Percentiles rank a stretch among this genome's conserved stretches.
Evolutionary conservation across 2,113 vertebrate species (phyloP).

Genomic region (Protobothrops mucrosquamatus): DNA sequence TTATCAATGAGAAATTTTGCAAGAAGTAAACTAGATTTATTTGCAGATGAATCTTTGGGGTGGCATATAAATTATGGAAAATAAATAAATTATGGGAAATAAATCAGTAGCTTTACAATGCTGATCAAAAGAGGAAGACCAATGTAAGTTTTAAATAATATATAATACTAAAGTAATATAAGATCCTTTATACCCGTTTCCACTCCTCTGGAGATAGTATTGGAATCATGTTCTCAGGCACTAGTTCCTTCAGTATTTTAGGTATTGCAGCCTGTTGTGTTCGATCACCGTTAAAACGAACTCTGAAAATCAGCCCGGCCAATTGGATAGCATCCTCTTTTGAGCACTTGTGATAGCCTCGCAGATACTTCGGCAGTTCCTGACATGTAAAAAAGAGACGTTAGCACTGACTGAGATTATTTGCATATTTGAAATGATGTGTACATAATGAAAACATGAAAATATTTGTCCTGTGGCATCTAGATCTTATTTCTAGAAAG

Average conservation of each 20-base stretch:
- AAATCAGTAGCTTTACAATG: neutral
- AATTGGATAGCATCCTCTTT: slow-evolving; percentile 84
- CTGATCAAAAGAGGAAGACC: neutral
- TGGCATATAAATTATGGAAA: neutral
- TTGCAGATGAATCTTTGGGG: neutral
- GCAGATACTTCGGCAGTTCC: slow-evolving; percentile 94
- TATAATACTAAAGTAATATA: neutral
- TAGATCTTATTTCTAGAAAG: neutral
- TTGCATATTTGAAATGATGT: neutral
- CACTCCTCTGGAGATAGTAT: slow-evolving; percentile 84
- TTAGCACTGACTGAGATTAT: neutral
- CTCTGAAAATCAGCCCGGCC: slow-evolving; percentile 84
- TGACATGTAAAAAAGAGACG: slow-evolving; percentile 43
- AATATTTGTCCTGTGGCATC: neutral
- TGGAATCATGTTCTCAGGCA: slow-evolving; percentile 84
- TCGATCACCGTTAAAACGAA: slow-evolving; percentile 74
- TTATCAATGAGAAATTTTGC: neutral
- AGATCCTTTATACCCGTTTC: slow-evolving; percentile 81
- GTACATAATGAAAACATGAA: neutral
- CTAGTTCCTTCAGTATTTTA: slow-evolving; percentile 86
- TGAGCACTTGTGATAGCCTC: slow-evolving; percentile 86
- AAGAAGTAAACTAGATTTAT: neutral
- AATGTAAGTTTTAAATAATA: neutral
- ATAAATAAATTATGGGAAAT: neutral
- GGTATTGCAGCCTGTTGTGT: slow-evolving; percentile 75